Evolutionary conservation across 2,888 invertebrate genomes (phyloP).

Genomic region (Lasioglossum malachurum): DNA sequence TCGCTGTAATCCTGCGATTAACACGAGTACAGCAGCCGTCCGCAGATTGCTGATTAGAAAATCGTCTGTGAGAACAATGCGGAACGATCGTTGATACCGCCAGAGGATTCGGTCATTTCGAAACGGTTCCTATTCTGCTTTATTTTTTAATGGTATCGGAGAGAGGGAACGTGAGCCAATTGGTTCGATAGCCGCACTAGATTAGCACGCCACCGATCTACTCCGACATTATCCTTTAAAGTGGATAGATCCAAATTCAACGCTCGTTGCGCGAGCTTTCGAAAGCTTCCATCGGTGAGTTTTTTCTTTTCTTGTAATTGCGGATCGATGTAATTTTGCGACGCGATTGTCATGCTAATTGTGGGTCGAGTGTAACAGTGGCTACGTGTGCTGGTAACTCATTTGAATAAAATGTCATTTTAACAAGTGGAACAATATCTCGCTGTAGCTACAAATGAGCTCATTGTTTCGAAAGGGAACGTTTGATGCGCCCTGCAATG

Average conservation of each 20-base stretch:
- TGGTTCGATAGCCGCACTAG: conserved; percentile 66
- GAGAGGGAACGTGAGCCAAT: conserved; percentile 55
- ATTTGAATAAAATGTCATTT: not conserved
- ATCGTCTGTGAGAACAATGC: not conserved
- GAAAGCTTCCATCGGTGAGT: not conserved
- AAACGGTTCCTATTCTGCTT: conserved; percentile 25
- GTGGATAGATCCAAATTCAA: conserved; percentile 57
- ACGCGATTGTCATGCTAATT: conserved; percentile 22
- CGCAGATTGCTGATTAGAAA: not conserved
- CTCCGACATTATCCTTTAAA: conserved; percentile 64
- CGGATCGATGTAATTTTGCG: not conserved
- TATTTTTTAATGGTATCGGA: conserved; percentile 34
- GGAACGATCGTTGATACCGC: not conserved
- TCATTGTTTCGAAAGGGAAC: not conserved
- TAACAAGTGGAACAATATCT: not conserved
- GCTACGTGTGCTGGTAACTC: not conserved
- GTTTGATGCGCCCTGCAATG: not conserved
- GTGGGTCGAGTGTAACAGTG: not conserved
- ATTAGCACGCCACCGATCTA: conserved; percentile 61
- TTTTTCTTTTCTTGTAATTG: not conserved
- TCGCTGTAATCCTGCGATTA: not conserved
- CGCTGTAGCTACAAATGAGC: not conserved
- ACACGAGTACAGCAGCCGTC: not conserved
- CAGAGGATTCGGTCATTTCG: conserved; percentile 29
- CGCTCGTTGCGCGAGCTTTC: conserved; percentile 11